phyloP scores from a whole-genome alignment of 2,888 invertebrate species.

The Oxytorus armatus region DNA sequence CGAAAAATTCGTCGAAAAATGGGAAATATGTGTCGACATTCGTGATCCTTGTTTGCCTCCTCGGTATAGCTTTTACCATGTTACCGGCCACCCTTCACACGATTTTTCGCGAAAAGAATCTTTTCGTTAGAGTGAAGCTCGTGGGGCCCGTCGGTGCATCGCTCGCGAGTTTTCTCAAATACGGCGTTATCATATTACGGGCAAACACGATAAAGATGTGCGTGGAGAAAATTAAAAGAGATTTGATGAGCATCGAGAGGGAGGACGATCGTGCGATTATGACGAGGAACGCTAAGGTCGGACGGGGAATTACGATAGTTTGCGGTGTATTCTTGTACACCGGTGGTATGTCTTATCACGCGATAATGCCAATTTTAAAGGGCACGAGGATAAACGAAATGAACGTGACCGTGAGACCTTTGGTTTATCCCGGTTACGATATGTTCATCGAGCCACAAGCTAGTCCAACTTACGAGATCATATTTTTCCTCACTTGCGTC shows the following conservation, averaged over 20 bases:
- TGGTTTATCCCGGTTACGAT: slow-evolving; percentile 68
- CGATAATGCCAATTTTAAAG: slow-evolving; percentile 43
- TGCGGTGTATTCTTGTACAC: slow-evolving; percentile 51
- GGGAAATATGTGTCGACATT: slow-evolving; percentile 28
- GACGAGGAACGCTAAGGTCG: slow-evolving; percentile 41
- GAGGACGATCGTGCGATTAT: slow-evolving; percentile 62
- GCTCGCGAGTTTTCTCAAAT: slow-evolving; percentile 4
- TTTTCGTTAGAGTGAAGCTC: slow-evolving; percentile 2
- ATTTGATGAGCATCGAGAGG: slow-evolving; percentile 59
- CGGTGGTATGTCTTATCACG: slow-evolving; percentile 47
- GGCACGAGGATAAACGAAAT: slow-evolving; percentile 35
- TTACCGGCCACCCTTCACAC: slow-evolving; percentile 39
- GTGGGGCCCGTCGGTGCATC: slow-evolving; percentile 42
- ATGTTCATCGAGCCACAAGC: slow-evolving; percentile 63
- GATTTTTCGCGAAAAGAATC: slow-evolving; percentile 42
- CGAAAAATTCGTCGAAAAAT: slow-evolving; percentile 24
- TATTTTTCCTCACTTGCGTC: slow-evolving; percentile 57
- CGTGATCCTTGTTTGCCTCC: not conserved
- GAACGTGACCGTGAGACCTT: slow-evolving; percentile 44
- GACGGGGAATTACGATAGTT: slow-evolving; percentile 42
- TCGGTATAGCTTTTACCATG: slow-evolving; percentile 25
- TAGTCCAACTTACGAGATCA: slow-evolving; percentile 71
- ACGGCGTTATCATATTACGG: slow-evolving; percentile 22
- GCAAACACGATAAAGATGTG: slow-evolving; percentile 37
- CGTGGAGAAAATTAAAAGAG: slow-evolving; percentile 43